phyloP scores from a whole-genome alignment of 2,113 vertebrate genomes.

The Gracilinanus agilis region DNA sequence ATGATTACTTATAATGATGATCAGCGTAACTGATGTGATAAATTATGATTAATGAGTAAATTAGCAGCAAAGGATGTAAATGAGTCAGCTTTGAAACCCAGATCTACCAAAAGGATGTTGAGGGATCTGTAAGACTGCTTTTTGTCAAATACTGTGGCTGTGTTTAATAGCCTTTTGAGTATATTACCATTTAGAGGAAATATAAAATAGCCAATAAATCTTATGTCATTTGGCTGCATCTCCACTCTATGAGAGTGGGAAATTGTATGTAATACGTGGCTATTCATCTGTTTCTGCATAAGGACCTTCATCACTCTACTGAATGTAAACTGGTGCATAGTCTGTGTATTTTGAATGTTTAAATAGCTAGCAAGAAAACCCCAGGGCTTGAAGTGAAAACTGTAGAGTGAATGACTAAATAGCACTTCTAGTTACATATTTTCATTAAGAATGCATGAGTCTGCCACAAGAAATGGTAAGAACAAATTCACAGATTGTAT shows the following conservation, averaged over 20 bases:
- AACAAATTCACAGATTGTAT: conserved; percentile 39
- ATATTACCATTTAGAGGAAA: conserved; percentile 45
- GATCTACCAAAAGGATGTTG: conserved; percentile 56
- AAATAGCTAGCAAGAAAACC: conserved; percentile 22
- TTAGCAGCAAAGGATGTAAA: conserved; percentile 76
- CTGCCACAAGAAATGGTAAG: background rate
- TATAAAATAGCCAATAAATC: conserved; percentile 41
- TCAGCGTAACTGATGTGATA: conserved; percentile 76
- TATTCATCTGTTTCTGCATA: conserved; percentile 33
- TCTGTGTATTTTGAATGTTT: conserved; percentile 37
- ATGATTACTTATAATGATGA: conserved; percentile 78
- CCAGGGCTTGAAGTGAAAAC: background rate
- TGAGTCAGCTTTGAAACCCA: conserved; percentile 66
- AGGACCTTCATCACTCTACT: conserved; percentile 4
- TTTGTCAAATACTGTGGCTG: conserved; percentile 18
- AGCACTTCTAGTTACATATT: background rate
- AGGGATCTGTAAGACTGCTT: conserved; percentile 36
- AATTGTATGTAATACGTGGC: background rate
- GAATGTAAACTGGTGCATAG: background rate
- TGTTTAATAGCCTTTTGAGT: conserved; percentile 21
- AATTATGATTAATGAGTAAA: conserved; percentile 81
- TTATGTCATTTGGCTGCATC: conserved; percentile 20
- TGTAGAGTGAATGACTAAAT: conserved; percentile 26
- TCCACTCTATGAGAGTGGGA: background rate
- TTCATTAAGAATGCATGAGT: conserved; percentile 25